A percentile compares a stretch with the other conserved stretches of the same genome.
Evolutionary conservation across 1,140 invertebrate genomes (phyloP).

Genomic region (Phymorhynchus buccinoides): DNA sequence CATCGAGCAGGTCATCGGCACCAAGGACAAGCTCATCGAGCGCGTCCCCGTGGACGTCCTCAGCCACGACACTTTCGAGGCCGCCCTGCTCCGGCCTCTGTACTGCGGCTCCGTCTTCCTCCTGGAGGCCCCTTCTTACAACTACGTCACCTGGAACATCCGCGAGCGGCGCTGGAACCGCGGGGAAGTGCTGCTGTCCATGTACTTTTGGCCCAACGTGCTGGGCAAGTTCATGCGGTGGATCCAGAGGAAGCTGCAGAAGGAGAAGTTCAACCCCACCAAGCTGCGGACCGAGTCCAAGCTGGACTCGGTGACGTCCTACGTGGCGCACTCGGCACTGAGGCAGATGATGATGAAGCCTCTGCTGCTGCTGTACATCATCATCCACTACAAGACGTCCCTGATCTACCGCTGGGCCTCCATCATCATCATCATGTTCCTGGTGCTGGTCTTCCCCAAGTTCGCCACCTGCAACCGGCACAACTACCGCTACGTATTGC

Average conservation of each 20-base stretch:
- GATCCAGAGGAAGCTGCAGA: conserved; percentile 60
- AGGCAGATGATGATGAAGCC: conserved; percentile 70
- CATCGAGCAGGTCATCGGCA: conserved; percentile 67
- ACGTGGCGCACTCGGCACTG: conserved; percentile 63
- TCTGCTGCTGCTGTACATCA: conserved; percentile 60
- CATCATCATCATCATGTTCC: conserved; percentile 63
- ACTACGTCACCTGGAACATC: conserved; percentile 68
- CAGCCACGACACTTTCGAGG: conserved; percentile 70
- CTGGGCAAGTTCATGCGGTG: conserved; percentile 63
- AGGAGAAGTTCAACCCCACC: conserved; percentile 55
- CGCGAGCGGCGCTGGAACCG: conserved; percentile 67
- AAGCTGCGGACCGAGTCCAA: conserved; percentile 60
- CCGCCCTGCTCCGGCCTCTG: conserved; percentile 62
- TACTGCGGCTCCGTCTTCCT: conserved; percentile 59
- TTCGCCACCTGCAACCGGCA: conserved; percentile 59
- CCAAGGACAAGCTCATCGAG: conserved; percentile 60
- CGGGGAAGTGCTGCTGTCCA: conserved; percentile 64
- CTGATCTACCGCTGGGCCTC: conserved; percentile 59
- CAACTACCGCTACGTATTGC: conserved; percentile 62
- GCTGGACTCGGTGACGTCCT: conserved; percentile 63
- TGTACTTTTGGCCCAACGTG: conserved; percentile 66
- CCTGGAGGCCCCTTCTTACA: conserved; percentile 63
- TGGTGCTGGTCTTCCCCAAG: conserved; percentile 67
- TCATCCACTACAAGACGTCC: conserved; percentile 57
- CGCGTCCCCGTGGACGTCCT: conserved; percentile 69